phyloP scores from a whole-genome alignment of 2,113 vertebrate genomes.

The Crotophaga sulcirostris region DNA sequence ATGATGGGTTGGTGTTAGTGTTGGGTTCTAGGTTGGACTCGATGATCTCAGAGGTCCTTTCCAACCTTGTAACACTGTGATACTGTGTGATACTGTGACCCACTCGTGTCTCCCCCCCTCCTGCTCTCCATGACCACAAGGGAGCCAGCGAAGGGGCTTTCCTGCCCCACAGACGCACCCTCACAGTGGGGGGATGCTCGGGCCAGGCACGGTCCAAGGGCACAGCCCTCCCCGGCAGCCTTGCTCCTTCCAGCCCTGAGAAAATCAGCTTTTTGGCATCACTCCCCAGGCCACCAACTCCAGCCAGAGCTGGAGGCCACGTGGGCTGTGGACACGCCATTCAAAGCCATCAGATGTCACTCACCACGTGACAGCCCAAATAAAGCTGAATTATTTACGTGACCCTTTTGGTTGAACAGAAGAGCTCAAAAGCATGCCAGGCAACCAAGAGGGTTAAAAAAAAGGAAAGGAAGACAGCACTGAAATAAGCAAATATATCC shows the following conservation, averaged over 20 bases:
- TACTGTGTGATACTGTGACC: too few relatives aligned
- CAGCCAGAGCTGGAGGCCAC: accelerated
- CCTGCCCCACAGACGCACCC: accelerated
- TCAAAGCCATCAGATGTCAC: neutral
- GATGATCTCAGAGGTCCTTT: too few relatives aligned
- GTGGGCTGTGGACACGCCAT: accelerated
- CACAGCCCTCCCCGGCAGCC: neutral
- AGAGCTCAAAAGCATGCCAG: accelerated
- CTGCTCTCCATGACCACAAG: accelerated
- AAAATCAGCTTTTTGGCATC: neutral
- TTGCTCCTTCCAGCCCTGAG: neutral
- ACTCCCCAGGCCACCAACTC: accelerated
- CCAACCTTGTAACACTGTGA: too few relatives aligned
- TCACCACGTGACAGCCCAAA: neutral
- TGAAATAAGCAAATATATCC: neutral
- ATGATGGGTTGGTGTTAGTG: too few relatives aligned
- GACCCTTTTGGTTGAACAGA: neutral
- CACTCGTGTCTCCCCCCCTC: accelerated
- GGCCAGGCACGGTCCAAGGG: neutral
- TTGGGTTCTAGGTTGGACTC: too few relatives aligned
- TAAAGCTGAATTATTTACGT: neutral
- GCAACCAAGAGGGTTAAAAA: neutral
- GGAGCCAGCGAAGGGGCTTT: neutral
- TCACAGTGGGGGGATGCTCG: accelerated
- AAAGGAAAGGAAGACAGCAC: neutral